A percentile compares a stretch with the other conserved stretches of the same genome.
Conservation (phyloP, 2,113 vertebrate genomes). For the Mirza zaza region DNA sequence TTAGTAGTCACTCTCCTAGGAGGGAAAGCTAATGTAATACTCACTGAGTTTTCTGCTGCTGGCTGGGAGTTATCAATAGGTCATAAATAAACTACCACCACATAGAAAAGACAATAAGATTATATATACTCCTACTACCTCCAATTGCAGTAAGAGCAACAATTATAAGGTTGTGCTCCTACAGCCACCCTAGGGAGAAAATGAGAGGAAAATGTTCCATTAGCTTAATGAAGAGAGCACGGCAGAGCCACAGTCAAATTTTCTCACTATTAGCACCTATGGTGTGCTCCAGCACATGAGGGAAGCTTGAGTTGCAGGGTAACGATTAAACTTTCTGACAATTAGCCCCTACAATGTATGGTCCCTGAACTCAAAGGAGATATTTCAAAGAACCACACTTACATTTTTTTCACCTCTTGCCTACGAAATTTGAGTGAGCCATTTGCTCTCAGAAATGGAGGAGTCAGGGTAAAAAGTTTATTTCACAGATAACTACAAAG, state of each 20-base stretch:
- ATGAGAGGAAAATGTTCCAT: conserved; percentile 90
- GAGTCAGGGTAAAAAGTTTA: conserved; percentile 54
- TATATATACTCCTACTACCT: conserved; percentile 88
- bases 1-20: conserved; percentile 76
- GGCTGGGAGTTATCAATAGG: conserved; percentile 84
- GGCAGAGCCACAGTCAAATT: conserved; percentile 79
- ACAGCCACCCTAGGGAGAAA: conserved; percentile 88
- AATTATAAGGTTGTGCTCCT: conserved; percentile 89
- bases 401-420: conserved; percentile 72
- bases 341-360: conserved; percentile 80
- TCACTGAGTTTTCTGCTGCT: conserved; percentile 80
- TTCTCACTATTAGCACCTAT: conserved; percentile 86
- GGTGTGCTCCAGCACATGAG: conserved; percentile 79
- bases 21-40: conserved; percentile 83
- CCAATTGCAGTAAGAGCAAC: conserved; percentile 88
- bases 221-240: conserved; percentile 87
- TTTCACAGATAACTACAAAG: conserved; percentile 11
- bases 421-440: conserved; percentile 60
- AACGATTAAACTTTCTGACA: conserved; percentile 88
- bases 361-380: conserved; percentile 81
- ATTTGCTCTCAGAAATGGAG: conserved; percentile 55
- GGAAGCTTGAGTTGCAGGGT: conserved; percentile 81
- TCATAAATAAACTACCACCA: conserved; percentile 85
- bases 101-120: conserved; percentile 88
- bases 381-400: conserved; percentile 75